Percentiles rank a stretch among this genome's conserved stretches.
Conservation (phyloP, 1,140 invertebrate species). For the Homalodisca vitripennis region DNA sequence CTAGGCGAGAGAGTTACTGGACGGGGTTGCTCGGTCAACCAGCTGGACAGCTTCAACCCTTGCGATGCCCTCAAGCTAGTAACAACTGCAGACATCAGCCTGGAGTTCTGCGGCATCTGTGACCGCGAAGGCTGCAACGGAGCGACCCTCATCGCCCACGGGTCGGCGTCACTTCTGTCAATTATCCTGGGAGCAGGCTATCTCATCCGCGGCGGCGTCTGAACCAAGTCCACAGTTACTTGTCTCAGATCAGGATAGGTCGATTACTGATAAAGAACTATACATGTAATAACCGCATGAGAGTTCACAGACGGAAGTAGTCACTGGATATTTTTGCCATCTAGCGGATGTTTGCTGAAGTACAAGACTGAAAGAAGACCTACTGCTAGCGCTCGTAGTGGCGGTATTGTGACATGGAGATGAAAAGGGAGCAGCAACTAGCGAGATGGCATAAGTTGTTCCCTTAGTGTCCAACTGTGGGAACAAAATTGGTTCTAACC, state of each 20-base stretch:
- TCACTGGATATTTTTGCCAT: not conserved
- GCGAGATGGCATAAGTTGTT: no score
- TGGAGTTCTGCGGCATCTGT: constrained; percentile 31
- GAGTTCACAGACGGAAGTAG: not conserved
- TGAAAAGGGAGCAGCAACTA: no score
- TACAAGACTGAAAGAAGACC: no score
- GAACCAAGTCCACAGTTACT: not conserved
- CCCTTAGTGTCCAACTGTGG: no score
- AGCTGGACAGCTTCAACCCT: constrained; percentile 30
- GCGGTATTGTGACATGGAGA: no score
- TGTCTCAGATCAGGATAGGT: not conserved
- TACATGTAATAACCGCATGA: not conserved
- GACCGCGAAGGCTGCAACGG: constrained; percentile 25
- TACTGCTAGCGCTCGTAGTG: no score
- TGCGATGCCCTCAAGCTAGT: constrained; percentile 28
- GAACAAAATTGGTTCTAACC: no score
- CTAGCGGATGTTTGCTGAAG: no score
- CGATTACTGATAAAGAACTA: not conserved
- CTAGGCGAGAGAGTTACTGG: constrained; percentile 29
- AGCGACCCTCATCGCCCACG: not conserved
- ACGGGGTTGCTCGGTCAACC: constrained; percentile 29
- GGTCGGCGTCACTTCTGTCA: no score
- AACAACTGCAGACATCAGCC: constrained; percentile 21
- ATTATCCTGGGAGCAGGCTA: not conserved
- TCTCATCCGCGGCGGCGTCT: not conserved